Conservation (phyloP, 2,797 vertebrate genomes). For the Gymnoscopelus braueri region DNA sequence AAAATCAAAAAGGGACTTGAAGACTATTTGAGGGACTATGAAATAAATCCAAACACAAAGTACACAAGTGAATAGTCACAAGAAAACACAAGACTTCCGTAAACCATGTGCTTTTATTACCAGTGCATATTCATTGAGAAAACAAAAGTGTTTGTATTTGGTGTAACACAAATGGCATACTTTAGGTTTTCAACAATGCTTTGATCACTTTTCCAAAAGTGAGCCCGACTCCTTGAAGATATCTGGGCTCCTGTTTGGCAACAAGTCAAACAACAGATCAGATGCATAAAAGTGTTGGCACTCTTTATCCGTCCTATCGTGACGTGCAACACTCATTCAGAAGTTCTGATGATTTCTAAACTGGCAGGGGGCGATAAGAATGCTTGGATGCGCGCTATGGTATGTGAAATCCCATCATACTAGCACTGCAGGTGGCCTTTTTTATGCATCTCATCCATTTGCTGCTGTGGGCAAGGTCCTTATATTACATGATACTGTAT, state of each 20-base stretch:
- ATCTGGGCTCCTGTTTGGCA: constrained; percentile 62
- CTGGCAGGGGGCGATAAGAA: not conserved
- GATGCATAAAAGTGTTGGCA: constrained; percentile 30
- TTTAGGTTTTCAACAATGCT: constrained; percentile 31
- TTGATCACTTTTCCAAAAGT: constrained; percentile 49
- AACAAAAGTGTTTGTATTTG: constrained; percentile 52
- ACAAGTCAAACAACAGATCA: constrained; percentile 49
- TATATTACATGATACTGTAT: constrained; percentile 54
- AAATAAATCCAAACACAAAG: no score
- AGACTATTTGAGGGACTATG: no score
- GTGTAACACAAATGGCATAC: constrained; percentile 47
- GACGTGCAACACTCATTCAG: constrained; percentile 3
- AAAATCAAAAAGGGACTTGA: no score
- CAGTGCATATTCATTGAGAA: constrained; percentile 82
- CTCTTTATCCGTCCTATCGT: not conserved
- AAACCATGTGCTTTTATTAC: constrained; percentile 88
- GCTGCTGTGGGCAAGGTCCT: constrained; percentile 47
- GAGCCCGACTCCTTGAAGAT: constrained; percentile 41
- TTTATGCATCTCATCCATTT: constrained; percentile 26
- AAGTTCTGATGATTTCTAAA: constrained; percentile 4
- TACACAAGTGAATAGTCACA: constrained; percentile 3
- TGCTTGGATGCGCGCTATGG: constrained; percentile 27
- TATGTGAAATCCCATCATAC: constrained; percentile 27
- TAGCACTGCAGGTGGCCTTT: constrained; percentile 28
- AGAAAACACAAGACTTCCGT: constrained; percentile 42